Base-by-base conservation (phyloP, 2,113 vertebrate genomes). In the Hipposideros armiger region DNA sequence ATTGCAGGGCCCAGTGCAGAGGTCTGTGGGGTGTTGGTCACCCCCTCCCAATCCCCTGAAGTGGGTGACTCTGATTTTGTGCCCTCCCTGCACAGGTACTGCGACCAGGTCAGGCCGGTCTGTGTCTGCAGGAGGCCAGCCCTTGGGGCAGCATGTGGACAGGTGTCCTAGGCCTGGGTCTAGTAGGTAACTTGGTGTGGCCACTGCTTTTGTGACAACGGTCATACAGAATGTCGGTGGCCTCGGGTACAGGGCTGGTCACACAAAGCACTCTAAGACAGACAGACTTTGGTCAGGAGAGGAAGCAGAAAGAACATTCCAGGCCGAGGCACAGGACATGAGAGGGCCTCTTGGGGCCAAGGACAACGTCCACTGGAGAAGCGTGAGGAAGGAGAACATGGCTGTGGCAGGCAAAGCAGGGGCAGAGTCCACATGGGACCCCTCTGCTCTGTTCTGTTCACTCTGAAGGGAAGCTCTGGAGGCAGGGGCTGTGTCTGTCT, bases 41-140 rank as follows among this genome's bases (percentile, higher is more conserved):
- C 0, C 3, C 19, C 11, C 20, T 45, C n/a, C 42, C 5, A 3
- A 19, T 14, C 4, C 5, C 36, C 62, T 9, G 50, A 2, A 0
- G 2, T 0, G 0, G 6, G 47, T 50, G 45, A 47, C 24, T 24
- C 58, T 2, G 8, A 4, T 5, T 2, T 50, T 24, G 24, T 4
- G 26, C 17, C 13, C 3, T 7, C 17, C n/a, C 28, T 3, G 3
- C 30, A 24, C 9, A 3, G 16, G 62, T 9, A 4, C 8, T 4
- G 13, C 2, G 1, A n/a, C 47, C 9, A 78, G 56, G 47, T 60
- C 24, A 5, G 0, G 26, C 5, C 32, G 17, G 4, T 16, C 11
- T 0, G 0, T 2, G 7, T 40, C 28, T 32, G 22, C 19, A 14
- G 42, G 42, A 62, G 3, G 73, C 22, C 1, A 4, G 74, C 11